Percentiles rank a stretch among this genome's conserved stretches.
These are phyloP conservation scores for Drosophila pruinosa DNA, from an alignment of 1,140 invertebrate species.

Conservation along the genomic window DNA sequence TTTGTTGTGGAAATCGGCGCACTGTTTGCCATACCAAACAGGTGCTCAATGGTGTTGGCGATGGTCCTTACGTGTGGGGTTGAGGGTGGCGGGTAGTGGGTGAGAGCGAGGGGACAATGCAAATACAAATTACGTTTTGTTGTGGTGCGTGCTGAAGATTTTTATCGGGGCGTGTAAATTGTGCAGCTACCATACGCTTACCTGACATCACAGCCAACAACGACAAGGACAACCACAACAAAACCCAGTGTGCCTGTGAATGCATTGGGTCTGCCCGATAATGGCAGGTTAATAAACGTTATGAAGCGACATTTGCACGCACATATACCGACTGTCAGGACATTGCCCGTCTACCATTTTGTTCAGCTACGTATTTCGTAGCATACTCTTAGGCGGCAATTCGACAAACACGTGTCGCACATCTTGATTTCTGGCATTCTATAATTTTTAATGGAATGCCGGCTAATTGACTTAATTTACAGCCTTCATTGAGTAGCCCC, in stretches of 20 bases:
- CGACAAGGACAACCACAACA: neutral
- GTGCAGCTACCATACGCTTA: constrained; percentile 34
- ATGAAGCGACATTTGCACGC: constrained; percentile 50
- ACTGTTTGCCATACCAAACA: constrained; percentile 24
- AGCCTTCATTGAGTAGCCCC: neutral
- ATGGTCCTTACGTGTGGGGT: neutral
- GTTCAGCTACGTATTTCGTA: neutral
- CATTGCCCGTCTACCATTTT: neutral
- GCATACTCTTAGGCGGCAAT: neutral
- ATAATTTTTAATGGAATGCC: constrained; percentile 12
- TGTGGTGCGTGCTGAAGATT: constrained; percentile 71
- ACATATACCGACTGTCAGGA: neutral
- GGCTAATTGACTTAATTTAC: neutral
- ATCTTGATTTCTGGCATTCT: neutral
- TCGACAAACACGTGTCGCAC: neutral
- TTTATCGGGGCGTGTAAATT: constrained; percentile 60
- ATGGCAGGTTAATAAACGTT: constrained; percentile 78
- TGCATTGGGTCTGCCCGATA: constrained; percentile 55
- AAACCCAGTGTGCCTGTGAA: constrained; percentile 1
- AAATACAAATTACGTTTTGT: constrained; percentile 43
- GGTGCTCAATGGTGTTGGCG: neutral
- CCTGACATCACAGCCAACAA: constrained; percentile 15
- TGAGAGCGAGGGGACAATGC: constrained; percentile 1
- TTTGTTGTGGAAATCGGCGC: constrained; percentile 16
- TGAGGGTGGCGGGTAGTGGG: neutral